phyloP scores from a whole-genome alignment of 2,113 vertebrate species.

The Puffinus mauretanicus region DNA sequence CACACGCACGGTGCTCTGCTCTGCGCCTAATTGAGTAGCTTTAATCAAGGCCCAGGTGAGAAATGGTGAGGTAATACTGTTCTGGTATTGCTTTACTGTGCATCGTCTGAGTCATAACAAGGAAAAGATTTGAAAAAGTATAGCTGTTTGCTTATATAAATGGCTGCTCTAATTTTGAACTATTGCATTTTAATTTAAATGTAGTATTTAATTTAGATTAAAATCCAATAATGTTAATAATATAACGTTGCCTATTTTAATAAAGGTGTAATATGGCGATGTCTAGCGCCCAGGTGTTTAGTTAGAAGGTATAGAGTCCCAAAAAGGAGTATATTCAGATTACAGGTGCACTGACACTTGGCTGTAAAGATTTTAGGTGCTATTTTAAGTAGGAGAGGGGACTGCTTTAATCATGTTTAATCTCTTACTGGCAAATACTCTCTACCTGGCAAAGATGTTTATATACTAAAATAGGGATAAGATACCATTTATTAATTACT shows the following conservation, averaged over 20 bases:
- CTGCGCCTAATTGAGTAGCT: background rate
- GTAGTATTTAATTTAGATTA: background rate
- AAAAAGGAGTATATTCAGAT: too few species aligned
- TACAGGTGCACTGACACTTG: background rate
- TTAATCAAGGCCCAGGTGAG: background rate
- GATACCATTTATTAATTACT: too few species aligned
- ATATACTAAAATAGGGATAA: background rate
- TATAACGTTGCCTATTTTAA: background rate
- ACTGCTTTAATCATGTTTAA: fast-evolving
- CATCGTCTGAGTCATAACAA: background rate
- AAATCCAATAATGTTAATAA: background rate
- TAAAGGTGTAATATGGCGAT: fast-evolving
- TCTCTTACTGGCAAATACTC: background rate
- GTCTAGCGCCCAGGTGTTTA: fast-evolving
- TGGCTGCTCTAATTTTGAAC: background rate
- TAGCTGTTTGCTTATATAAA: background rate
- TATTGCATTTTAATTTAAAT: background rate
- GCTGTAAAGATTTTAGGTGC: background rate
- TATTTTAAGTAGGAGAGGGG: background rate
- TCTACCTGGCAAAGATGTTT: background rate
- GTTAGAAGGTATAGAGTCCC: background rate
- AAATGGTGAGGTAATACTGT: background rate
- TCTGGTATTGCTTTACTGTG: background rate
- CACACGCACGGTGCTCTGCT: background rate
- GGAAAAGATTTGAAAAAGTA: background rate